Evolutionary conservation across 2,113 vertebrate species (phyloP), one percentile per base, ranked within the genome.

Genomic region (Barbus barbus): DNA sequence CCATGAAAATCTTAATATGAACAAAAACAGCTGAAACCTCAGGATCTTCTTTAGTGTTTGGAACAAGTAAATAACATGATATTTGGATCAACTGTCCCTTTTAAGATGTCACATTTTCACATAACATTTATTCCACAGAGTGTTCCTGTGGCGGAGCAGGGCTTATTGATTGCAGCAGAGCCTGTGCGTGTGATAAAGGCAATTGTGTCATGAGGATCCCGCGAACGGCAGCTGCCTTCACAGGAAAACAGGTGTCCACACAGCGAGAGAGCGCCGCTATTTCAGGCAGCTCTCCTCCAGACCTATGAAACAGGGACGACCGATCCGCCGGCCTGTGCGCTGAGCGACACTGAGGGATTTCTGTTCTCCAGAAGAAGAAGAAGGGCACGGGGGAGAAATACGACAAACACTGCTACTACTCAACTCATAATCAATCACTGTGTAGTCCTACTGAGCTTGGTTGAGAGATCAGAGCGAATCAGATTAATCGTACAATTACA

Each of bases 41-140:
- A 65, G 1, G 13, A 63, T 3, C 26, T 14, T 63, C 24, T 26
- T 63, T 16, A 16, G 13, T 63, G 24, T 28, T 51, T 9, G 20
- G 20, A 56, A 5, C 0, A 7, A 22, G 48, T 18, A 18, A 51
- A 51, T 7, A 5, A 0, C 48, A 48, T 44, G 12, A 44, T 44
- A 12, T 48, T 48, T 16, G 46, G 16, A 51, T 7, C 51, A 53
- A 20, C 5, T 20, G 51, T 18, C 51, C 6, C 51, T 53, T n/a
- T 53, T 53, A 20, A 22, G 20, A 56, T 3, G 51, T 9, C 53
- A 53, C 16, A 3, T 58, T n/a, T 58, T 58, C 20, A 58, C 20
- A 3, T 36, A 67, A 5, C 18, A 22, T 0, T 95, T 95, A 87
- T 96, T 97, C 91, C 95, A n/a, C n/a, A 67, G 60, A 6, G 7